These are phyloP conservation scores for Saccopteryx bilineata DNA, from an alignment of 2,113 vertebrate genomes.

Conservation along the genomic window DNA sequence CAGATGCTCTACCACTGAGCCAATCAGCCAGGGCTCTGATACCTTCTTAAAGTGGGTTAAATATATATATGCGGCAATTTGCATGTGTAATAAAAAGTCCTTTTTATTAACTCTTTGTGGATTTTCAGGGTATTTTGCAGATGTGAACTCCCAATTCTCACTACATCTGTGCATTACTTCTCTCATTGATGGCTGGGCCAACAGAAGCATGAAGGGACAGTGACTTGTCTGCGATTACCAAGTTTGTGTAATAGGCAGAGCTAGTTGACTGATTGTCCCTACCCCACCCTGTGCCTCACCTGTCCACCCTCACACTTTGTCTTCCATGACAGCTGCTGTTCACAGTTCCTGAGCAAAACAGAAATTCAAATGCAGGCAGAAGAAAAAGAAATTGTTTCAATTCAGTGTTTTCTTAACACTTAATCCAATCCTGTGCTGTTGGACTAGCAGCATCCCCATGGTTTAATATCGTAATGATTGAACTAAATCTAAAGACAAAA, in stretches of 20 bases:
- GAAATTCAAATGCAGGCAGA: constrained; percentile 50
- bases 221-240: neutral
- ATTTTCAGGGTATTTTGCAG: constrained; percentile 27
- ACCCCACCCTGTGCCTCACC: neutral
- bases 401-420: constrained; percentile 10
- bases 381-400: constrained; percentile 27
- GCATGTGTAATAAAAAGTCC: neutral
- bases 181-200: neutral
- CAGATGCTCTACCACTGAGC: no score
- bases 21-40: neutral
- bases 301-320: neutral
- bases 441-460: neutral
- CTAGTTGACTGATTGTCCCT: neutral
- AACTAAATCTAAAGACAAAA: constrained; percentile 45
- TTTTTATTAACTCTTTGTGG: constrained; percentile 25
- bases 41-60: neutral
- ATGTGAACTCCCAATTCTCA: neutral
- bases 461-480: constrained; percentile 34
- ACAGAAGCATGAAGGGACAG: neutral
- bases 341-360: neutral
- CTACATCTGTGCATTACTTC: neutral
- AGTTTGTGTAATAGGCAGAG: neutral
- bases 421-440: constrained; percentile 1
- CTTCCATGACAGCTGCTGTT: neutral
- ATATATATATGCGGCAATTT: neutral